These are phyloP conservation scores for Cryptus viduatorius DNA, from an alignment of 2,888 invertebrate species.

Conservation along the genomic window DNA sequence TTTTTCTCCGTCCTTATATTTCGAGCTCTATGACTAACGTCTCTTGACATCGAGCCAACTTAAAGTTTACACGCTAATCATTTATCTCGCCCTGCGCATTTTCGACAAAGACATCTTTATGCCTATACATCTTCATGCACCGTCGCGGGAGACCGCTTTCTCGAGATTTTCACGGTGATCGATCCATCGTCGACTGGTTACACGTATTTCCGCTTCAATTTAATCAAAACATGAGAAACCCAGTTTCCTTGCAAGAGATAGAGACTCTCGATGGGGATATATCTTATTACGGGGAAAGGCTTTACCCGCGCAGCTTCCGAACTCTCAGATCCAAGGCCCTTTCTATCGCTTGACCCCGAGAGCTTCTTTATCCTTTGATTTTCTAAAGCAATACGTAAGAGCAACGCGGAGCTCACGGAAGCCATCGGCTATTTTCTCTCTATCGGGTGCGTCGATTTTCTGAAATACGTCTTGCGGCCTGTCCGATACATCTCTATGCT, in stretches of 20 bases:
- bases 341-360: background rate
- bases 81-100: conserved; percentile 35
- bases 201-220: background rate
- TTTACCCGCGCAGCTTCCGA: background rate
- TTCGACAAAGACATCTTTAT: background rate
- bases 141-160: background rate
- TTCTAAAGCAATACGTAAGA: conserved; percentile 49
- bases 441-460: background rate
- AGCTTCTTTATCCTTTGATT: conserved; percentile 46
- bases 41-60: conserved; percentile 59
- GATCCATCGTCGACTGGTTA: background rate
- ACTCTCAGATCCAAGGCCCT: background rate
- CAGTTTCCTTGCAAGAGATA: background rate
- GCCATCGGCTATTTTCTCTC: background rate
- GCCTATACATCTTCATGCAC: background rate
- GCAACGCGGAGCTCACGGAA: background rate
- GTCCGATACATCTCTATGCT: background rate
- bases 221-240: background rate
- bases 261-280: too few relatives aligned
- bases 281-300: background rate
- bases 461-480: background rate
- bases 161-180: conserved; percentile 5
- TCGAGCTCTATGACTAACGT: conserved; percentile 35
- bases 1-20: conserved; percentile 34
- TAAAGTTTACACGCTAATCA: conserved; percentile 48